phyloP scores from a whole-genome alignment of 2,797 vertebrate genomes.

The Bradypodion pumilum region DNA sequence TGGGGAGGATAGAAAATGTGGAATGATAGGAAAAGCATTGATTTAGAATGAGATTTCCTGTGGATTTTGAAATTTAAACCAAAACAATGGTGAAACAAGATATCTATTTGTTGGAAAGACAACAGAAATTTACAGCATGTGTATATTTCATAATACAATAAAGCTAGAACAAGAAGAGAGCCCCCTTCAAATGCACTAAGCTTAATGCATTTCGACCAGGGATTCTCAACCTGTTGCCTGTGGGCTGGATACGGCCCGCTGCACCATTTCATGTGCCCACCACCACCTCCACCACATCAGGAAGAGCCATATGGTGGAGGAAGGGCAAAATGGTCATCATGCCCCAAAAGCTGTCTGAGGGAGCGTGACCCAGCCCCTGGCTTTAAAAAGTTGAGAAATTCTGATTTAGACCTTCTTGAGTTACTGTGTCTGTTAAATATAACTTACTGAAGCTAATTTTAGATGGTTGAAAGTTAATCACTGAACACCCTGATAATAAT shows the following conservation, averaged over 20 bases:
- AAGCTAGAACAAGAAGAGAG: slow-evolving; percentile 39
- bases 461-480: slow-evolving; percentile 51
- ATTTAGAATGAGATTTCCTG: slow-evolving; percentile 6
- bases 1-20: not conserved
- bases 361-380: too few species aligned
- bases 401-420: not conserved
- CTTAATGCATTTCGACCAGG: slow-evolving; percentile 39
- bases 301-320: too few species aligned
- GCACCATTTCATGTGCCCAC: too few species aligned
- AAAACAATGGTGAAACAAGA: not conserved
- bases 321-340: too few species aligned
- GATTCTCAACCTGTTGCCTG: too few species aligned
- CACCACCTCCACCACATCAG: too few species aligned
- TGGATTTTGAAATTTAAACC: not conserved
- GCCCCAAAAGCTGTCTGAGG: too few species aligned
- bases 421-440: slow-evolving; percentile 47
- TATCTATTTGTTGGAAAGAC: slow-evolving; percentile 1
- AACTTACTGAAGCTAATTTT: slow-evolving; percentile 61
- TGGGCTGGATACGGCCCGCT: too few species aligned
- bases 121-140: slow-evolving; percentile 42
- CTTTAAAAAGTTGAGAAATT: too few species aligned
- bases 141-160: slow-evolving; percentile 40
- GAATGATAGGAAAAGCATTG: not conserved
- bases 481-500: slow-evolving; percentile 53
- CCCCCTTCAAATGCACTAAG: slow-evolving; percentile 34